Evolutionary conservation across 2,888 invertebrate genomes (phyloP).

Genomic region (Parelbella ahira): DNA sequence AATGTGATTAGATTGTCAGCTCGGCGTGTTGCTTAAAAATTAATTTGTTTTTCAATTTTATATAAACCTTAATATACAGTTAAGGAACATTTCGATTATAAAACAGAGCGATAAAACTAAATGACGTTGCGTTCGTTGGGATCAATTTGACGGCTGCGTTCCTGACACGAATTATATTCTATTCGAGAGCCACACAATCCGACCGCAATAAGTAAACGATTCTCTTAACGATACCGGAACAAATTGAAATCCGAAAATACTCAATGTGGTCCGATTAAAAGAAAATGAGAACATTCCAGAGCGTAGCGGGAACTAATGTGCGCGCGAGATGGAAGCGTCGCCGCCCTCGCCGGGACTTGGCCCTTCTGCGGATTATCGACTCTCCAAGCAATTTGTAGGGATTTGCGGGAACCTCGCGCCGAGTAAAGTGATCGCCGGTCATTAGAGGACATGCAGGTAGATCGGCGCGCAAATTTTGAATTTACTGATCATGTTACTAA

Average conservation of each 20-base stretch:
- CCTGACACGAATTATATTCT: conserved; percentile 15
- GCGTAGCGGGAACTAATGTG: conserved; percentile 53
- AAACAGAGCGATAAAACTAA: not conserved
- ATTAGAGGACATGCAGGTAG: conserved; percentile 22
- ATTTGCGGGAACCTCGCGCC: conserved; percentile 53
- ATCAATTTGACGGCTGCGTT: conserved; percentile 2
- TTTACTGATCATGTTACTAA: too few species aligned
- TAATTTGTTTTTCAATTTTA: too few species aligned
- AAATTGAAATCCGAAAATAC: conserved; percentile 54
- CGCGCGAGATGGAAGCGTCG: conserved; percentile 34
- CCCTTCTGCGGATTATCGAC: conserved; percentile 60
- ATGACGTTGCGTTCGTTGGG: conserved; percentile 1
- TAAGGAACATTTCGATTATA: too few species aligned
- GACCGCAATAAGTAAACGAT: conserved; percentile 41
- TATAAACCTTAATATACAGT: too few species aligned
- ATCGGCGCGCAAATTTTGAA: conserved; percentile 22
- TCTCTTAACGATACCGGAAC: conserved; percentile 37
- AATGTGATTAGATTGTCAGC: too few species aligned
- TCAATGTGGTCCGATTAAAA: conserved; percentile 53
- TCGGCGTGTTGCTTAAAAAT: too few species aligned
- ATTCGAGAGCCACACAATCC: conserved; percentile 21
- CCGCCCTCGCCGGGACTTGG: conserved; percentile 36
- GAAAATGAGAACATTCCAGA: conserved; percentile 58
- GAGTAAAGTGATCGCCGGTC: conserved; percentile 22
- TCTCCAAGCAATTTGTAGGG: conserved; percentile 65